Evolutionary conservation across 2,113 vertebrate genomes (phyloP).

Genomic region (Mormoops blainvillei): DNA sequence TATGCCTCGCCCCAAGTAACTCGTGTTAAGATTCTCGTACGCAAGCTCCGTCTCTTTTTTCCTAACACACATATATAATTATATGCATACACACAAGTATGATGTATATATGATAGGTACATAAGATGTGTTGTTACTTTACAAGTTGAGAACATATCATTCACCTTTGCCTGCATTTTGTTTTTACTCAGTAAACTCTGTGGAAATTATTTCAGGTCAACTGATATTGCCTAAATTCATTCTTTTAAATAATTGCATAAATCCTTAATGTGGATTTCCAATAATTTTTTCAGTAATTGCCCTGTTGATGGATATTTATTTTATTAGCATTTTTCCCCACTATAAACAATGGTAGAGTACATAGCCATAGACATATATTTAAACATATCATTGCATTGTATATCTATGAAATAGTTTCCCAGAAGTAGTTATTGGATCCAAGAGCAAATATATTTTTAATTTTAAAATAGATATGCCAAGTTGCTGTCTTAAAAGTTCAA

Average conservation of each 20-base stretch:
- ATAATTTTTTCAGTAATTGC: not conserved
- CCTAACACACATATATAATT: not conserved
- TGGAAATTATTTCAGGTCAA: not conserved
- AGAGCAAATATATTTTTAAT: not conserved
- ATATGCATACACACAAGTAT: not conserved
- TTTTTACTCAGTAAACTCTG: not conserved
- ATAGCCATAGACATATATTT: not conserved
- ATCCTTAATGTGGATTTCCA: not conserved
- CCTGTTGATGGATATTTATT: not conserved
- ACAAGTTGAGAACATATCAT: not conserved
- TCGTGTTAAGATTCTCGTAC: not conserved
- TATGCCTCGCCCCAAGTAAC: not conserved
- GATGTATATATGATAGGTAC: not conserved
- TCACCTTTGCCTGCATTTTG: not conserved
- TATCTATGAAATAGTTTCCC: not conserved
- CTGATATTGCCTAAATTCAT: not conserved
- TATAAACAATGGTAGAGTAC: not conserved
- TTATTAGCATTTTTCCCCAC: not conserved
- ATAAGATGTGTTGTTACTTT: not conserved
- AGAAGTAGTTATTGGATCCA: not conserved
- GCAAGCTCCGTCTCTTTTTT: not conserved
- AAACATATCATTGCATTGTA: not conserved
- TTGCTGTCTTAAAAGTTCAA: not conserved
- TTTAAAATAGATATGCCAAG: not conserved
- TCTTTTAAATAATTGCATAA: not conserved